These are phyloP conservation scores for Rhinoraja longicauda DNA, from an alignment of 2,797 vertebrate species.

Conservation along the genomic window DNA sequence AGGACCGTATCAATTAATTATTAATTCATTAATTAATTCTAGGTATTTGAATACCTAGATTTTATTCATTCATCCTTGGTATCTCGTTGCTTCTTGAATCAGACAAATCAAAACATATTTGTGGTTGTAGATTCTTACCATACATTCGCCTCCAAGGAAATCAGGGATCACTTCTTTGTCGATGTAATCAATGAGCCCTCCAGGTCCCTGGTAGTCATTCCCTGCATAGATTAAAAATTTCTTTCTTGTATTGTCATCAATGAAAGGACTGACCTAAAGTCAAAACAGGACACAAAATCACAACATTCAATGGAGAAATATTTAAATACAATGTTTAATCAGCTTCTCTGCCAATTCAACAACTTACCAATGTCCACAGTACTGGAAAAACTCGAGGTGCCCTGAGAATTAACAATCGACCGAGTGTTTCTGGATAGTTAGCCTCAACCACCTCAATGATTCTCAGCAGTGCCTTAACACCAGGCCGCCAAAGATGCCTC, in stretches of 20 bases:
- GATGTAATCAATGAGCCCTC: constrained; percentile 91
- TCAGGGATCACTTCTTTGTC: constrained; percentile 96
- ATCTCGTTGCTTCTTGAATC: not conserved
- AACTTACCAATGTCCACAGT: constrained; percentile 78
- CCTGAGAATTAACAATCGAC: constrained; percentile 74
- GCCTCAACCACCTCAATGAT: constrained; percentile 84
- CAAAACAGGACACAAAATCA: constrained; percentile 36
- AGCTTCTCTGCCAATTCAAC: constrained; percentile 1
- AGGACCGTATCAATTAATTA: too few relatives aligned
- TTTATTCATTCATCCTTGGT: not conserved
- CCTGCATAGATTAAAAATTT: constrained; percentile 98
- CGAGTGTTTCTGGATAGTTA: constrained; percentile 80
- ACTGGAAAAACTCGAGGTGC: constrained; percentile 80
- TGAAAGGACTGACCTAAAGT: constrained; percentile 89
- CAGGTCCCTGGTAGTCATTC: constrained; percentile 94
- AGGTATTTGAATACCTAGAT: not conserved
- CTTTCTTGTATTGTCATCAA: constrained; percentile 95
- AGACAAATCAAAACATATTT: not conserved
- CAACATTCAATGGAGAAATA: not conserved
- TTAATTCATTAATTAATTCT: too few relatives aligned
- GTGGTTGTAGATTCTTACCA: constrained; percentile 62
- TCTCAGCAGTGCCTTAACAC: constrained; percentile 74
- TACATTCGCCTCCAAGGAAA: constrained; percentile 92
- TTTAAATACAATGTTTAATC: not conserved
- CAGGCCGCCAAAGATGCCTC: constrained; percentile 77